A percentile compares a stretch with the other conserved stretches of the same genome.
phyloP scores from a whole-genome alignment of 2,113 vertebrate species.

The Prinia subflava region DNA sequence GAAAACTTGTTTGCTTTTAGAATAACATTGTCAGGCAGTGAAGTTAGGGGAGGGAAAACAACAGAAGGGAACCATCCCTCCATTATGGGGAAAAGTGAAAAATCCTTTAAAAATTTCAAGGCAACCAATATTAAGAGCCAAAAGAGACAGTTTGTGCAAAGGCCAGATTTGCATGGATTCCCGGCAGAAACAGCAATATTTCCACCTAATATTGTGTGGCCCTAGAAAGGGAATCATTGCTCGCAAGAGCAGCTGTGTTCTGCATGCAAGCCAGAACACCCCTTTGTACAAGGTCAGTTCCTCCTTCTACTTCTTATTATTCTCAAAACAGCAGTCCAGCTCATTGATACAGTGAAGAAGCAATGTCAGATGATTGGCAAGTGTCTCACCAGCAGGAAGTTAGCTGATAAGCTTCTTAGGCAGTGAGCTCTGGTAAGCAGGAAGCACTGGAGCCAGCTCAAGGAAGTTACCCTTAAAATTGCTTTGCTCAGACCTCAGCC shows the following conservation, averaged over 20 bases:
- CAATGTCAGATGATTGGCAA: conserved; percentile 51
- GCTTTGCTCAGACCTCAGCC: conserved; percentile 37
- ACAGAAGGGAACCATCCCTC: neutral
- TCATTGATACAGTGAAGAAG: conserved; percentile 47
- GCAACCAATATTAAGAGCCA: neutral
- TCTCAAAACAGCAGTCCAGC: conserved; percentile 21
- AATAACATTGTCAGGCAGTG: neutral
- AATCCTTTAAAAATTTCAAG: neutral
- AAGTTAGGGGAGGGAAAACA: neutral
- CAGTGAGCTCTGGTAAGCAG: conserved; percentile 53
- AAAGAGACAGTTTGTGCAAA: neutral
- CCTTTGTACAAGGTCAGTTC: conserved; percentile 42
- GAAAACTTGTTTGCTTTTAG: neutral
- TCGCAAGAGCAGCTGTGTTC: neutral
- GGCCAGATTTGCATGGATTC: neutral
- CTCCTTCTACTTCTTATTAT: conserved; percentile 44
- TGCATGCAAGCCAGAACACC: neutral
- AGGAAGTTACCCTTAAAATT: conserved; percentile 65
- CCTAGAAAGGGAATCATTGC: neutral
- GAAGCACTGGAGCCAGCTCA: conserved; percentile 46
- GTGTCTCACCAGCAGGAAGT: conserved; percentile 53
- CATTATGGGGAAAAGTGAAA: neutral
- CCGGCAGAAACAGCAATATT: neutral
- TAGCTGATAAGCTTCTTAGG: conserved; percentile 67
- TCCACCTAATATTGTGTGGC: neutral